Percentiles rank a stretch among this genome's conserved stretches.
phyloP scores from a whole-genome alignment of 2,888 invertebrate genomes.

The Dysmachus trigonus region DNA sequence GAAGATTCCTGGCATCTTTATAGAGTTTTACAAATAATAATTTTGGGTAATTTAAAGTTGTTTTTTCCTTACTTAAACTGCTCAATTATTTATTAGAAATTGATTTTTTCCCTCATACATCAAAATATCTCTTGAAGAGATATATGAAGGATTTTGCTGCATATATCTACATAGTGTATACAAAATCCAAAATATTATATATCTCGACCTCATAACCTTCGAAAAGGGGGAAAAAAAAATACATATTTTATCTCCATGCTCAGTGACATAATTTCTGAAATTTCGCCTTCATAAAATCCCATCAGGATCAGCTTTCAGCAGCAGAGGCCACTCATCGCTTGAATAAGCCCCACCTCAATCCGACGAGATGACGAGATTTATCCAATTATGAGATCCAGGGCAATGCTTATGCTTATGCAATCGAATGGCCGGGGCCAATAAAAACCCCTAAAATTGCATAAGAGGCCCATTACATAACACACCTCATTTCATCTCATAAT shows the following conservation, averaged over 20 bases:
- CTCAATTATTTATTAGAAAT: neutral
- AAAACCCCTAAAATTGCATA: conserved; percentile 4
- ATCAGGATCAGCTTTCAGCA: no score
- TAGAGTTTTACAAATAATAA: no score
- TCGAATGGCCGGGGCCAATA: neutral
- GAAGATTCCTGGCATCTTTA: no score
- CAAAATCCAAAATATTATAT: neutral
- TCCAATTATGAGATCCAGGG: neutral
- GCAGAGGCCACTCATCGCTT: neutral
- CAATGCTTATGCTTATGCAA: neutral
- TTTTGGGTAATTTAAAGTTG: no score
- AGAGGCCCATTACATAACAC: neutral
- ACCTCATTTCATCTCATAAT: conserved; percentile 14
- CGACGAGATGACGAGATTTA: neutral
- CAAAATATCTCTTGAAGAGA: neutral
- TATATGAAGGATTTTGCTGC: no score
- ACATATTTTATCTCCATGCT: neutral
- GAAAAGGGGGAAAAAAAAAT: no score
- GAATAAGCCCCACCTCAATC: neutral
- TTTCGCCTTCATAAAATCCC: neutral
- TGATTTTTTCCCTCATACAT: neutral
- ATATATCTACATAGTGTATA: no score
- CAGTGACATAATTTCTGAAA: neutral
- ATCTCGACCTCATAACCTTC: neutral
- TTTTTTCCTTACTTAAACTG: no score